Conservation (phyloP, 2,797 vertebrate species). For the Lepilemur septentrionalis region DNA sequence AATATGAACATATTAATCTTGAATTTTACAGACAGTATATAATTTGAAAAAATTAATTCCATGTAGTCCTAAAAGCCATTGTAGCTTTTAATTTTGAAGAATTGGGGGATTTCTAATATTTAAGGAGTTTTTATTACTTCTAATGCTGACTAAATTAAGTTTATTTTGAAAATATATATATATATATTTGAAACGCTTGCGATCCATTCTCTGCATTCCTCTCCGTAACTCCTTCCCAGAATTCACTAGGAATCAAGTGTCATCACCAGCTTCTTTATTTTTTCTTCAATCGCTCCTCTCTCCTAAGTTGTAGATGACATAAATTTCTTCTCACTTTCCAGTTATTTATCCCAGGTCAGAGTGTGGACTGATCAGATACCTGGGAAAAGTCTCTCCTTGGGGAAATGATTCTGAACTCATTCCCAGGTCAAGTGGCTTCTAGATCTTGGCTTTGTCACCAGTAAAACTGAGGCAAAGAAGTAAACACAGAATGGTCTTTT, state of each 20-base stretch:
- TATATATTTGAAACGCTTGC: neutral
- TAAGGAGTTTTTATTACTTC: neutral
- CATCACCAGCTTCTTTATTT: neutral
- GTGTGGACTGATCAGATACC: neutral
- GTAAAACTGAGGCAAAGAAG: neutral
- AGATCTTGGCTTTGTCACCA: neutral
- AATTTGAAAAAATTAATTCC: neutral
- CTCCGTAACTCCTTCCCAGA: neutral
- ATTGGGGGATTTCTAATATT: neutral
- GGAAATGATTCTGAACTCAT: neutral
- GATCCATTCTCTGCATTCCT: neutral
- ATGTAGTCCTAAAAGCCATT: neutral
- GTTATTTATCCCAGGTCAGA: neutral
- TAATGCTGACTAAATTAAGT: neutral
- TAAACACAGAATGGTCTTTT: constrained; percentile 10
- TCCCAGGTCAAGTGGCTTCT: neutral
- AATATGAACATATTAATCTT: neutral
- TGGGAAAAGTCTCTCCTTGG: neutral
- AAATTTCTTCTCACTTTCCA: neutral
- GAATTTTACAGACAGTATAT: neutral
- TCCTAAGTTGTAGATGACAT: neutral
- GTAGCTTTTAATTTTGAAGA: constrained; percentile 11
- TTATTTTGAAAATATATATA: neutral
- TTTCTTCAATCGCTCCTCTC: neutral
- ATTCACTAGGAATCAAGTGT: constrained; percentile 10